Evolutionary conservation across 2,113 vertebrate genomes (phyloP), one percentile per base, ranked within the genome.

Genomic region (Xenus cinereus): DNA sequence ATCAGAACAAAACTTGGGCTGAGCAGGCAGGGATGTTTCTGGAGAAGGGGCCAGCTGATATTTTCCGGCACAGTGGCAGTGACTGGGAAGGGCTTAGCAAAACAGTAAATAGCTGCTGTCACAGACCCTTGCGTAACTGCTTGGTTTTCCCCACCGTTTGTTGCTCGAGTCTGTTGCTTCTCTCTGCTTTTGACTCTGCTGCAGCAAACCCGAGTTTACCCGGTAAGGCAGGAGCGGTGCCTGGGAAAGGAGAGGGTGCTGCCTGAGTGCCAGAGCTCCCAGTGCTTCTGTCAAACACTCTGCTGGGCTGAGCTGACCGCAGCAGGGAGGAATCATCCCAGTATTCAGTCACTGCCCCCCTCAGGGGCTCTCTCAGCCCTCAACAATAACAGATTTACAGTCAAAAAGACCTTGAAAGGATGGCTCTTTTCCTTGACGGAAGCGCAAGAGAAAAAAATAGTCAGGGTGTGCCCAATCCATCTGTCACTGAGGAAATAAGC

Each of bases 61-160:
- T 75, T 94, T 96, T 96, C 90, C 9, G 0, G 54, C 75, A 86
- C 72, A 67, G 50, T 60, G 48, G 83, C 74, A 1, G 0, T 28
- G 20, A 19, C 69, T 73, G 84, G 96, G 91, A 97, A 96, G 48
- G 77, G n/a, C 76, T 91, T 10, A 82, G 62, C 13, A 12, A 7
- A 87, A 48, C 33, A 5, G 91, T 82, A 96, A 96, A 78, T 50
- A 59, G 89, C 84, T 91, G 91, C 77, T 96, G 93, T 89, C 90
- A 93, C 81, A 41, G 78, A 4, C 84, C 7, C 86, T 97, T 96
- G 91, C 50, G n/a, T 73, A 95, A 96, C 46, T 14, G 28, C 89
- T 79, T 7, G 48, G 95, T 56, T 96, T 96, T 90, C 84, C 94
- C 92, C 91, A 48, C n/a, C 27, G 5, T 43, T 85, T 86, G 7